Base-by-base conservation (phyloP, 2,797 vertebrate species). In the Streptopelia turtur region DNA sequence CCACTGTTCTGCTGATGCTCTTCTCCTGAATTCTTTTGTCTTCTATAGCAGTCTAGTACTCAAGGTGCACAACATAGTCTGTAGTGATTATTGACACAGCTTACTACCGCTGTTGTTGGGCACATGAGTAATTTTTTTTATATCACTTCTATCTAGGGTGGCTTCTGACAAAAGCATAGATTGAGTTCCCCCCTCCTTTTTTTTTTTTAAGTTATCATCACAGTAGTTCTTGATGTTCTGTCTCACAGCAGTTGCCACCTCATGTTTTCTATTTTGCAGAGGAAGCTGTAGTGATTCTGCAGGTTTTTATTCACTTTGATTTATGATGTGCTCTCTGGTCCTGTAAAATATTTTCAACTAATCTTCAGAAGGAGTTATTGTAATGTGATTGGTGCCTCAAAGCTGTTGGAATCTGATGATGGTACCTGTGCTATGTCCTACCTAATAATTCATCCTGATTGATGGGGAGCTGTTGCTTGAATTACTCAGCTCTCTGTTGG, bases 321-420 rank as follows among this genome's bases (percentile, higher is more conserved):
- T 89, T 93, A 96, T 52, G 64, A 87, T 89, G 35, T 86, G 60
- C n/a, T 94, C 50, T 90, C 72, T 83, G 24, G 56, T 85, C 50
- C 75, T 75, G 43, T 90, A 77, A 92, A 95, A 79, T 90, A 89
- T 74, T 95, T 94, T 43, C 86, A 52, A 69, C 74, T 86, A 82
- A 74, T 84, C 65, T 68, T 76, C 52, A 68, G 59, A 70, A 83
- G 64, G 78, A 89, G 35, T 85, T 93, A 95, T 35, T 96, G 80
- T 82, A 89, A 87, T 65, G 72, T 83, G 74, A 94, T 85, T 79
- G 56, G 24, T 65, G 23, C 87, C 52, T 89, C 57, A 69, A 72
- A 96, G 66, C 64, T 86, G 52, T 11, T 65, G 82, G 84, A 78
- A 70, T 53, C 83, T 71, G 56, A 45, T 45, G 75, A 85, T 53